Evolutionary conservation across 1,140 invertebrate species (phyloP), one percentile per base, ranked within the genome.

Genomic region (Pseudomyrmex pallidus): DNA sequence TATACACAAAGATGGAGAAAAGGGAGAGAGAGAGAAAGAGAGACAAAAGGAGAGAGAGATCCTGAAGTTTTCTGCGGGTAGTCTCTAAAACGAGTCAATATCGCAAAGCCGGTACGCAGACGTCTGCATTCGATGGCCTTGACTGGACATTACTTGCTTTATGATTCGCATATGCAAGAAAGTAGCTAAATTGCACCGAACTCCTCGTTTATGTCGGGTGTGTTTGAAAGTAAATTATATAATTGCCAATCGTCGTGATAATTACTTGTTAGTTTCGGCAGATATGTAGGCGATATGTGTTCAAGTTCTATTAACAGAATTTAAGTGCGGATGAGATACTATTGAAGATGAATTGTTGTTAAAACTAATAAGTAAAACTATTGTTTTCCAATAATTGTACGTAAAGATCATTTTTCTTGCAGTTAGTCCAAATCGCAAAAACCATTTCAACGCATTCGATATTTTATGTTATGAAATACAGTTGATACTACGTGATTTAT

Each of bases 61-160:
- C 12, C 7, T 3, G 4, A 15, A 17, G 13, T 59, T 61, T 80
- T 59, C 22, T 44, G 50, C 8, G 17, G 44, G 13, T 62, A 72
- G n/a, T 54, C 35, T 13, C 20, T 20, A 50, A 20, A 80, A 1
- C 66, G 17, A 80, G 35, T 72, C 44, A 50, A 57, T 22, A 17
- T 70, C 15, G 20, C 66, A 70, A 25, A 35, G 5, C 8, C 46
- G 44, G 1, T 48, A 72, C 59, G 68, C 20, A 15, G 20, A 15
- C 15, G 54, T 59, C 9, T 20, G 35, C 66, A 50, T 64, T 72
- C 20, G 22, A 1, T 13, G 54, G 3, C 54, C 44, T 70, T 70
- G 44, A 72, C 22, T 44, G 76, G 15, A 70, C 52, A 59, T 80
- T 61, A 80, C 46, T 4, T 59, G 66, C n/a, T 72, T 70, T 72